Evolutionary conservation across 2,797 vertebrate species (phyloP).

Genomic region (Tamandua tetradactyla): DNA sequence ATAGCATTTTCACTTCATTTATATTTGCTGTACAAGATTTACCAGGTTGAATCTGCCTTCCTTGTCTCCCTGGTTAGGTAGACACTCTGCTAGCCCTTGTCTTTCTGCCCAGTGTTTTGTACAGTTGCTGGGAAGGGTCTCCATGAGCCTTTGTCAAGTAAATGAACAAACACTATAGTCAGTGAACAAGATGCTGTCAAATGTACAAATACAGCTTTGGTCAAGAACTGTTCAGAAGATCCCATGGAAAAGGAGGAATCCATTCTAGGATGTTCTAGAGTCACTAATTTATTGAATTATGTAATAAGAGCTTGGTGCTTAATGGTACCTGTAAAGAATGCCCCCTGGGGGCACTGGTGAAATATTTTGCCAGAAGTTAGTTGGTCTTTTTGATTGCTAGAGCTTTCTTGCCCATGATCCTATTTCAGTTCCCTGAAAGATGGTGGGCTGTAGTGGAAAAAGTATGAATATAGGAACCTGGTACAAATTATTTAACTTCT

Average conservation of each 20-base stretch:
- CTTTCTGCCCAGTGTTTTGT: neutral
- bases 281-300: constrained; percentile 42
- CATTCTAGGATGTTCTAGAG: constrained; percentile 6
- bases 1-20: neutral
- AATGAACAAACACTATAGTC: neutral
- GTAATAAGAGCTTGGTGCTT: constrained; percentile 14
- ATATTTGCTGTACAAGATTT: neutral
- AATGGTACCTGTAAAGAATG: neutral
- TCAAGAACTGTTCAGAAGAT: constrained; percentile 20
- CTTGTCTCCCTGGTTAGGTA: neutral
- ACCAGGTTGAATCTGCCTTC: neutral
- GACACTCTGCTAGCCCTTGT: neutral
- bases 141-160: neutral
- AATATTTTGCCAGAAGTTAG: neutral
- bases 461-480: neutral
- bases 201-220: neutral
- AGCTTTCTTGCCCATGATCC: neutral
- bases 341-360: neutral
- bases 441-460: neutral
- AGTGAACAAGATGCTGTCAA: neutral
- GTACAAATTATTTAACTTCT: constrained; percentile 14
- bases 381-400: neutral
- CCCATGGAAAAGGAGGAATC: neutral
- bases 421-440: neutral
- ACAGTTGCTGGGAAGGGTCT: neutral